A percentile compares a stretch with the other conserved stretches of the same genome.
phyloP scores from a whole-genome alignment of 2,888 invertebrate genomes.

The Zeuzera pyrina region DNA sequence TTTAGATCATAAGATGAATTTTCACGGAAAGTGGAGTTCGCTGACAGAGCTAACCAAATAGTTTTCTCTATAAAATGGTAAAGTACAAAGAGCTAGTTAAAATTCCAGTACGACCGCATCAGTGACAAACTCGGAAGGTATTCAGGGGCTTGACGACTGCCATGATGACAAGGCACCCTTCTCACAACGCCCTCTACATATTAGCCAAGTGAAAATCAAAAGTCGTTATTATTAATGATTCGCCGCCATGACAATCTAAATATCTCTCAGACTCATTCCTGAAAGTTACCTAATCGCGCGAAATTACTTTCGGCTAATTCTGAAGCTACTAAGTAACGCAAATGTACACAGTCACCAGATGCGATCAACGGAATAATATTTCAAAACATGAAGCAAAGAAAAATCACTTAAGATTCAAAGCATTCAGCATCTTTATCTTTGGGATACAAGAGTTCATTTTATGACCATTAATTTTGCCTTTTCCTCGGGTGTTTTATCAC shows the following conservation, averaged over 20 bases:
- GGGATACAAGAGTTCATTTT: conserved; percentile 72
- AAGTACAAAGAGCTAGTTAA: conserved; percentile 68
- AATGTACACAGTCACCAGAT: conserved; percentile 64
- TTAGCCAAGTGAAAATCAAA: conserved; percentile 69
- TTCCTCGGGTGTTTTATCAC: conserved; percentile 70
- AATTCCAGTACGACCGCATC: conserved; percentile 65
- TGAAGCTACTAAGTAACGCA: conserved; percentile 38
- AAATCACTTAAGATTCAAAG: conserved; percentile 67
- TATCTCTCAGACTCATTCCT: conserved; percentile 47
- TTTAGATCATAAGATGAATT: too few relatives aligned
- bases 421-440: conserved; percentile 70
- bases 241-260: conserved; percentile 65
- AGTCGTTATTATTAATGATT: conserved; percentile 70
- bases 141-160: conserved; percentile 52
- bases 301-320: conserved; percentile 48
- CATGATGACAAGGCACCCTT: conserved; percentile 59
- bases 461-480: conserved; percentile 72
- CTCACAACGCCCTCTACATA: conserved; percentile 58
- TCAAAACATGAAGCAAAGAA: conserved; percentile 58
- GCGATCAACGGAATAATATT: conserved; percentile 55
- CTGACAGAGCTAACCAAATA: conserved; percentile 60
- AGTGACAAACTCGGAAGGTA: conserved; percentile 66
- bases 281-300: conserved; percentile 51
- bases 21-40: conserved; percentile 50
- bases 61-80: conserved; percentile 59